Conservation (phyloP, 2,113 vertebrate species). For the Daboia siamensis region DNA sequence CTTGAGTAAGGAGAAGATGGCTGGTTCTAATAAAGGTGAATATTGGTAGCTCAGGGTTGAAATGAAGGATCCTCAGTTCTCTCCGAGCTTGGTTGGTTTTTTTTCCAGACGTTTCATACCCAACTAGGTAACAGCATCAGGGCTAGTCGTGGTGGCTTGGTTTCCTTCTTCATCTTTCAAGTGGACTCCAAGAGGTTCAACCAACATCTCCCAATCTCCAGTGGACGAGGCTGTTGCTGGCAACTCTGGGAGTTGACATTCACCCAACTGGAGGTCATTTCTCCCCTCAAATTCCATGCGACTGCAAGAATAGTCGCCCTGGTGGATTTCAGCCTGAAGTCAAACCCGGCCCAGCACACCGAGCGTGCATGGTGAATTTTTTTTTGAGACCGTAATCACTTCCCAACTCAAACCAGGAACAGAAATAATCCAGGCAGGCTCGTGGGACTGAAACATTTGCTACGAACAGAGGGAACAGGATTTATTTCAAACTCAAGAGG, state of each 20-base stretch:
- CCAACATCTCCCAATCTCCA: background rate
- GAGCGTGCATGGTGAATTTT: background rate
- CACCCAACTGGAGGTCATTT: background rate
- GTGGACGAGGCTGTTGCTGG: background rate
- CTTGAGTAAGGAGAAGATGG: background rate
- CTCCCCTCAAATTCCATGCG: background rate
- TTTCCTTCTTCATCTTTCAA: background rate
- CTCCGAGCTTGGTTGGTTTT: too few species aligned
- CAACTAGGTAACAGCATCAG: too few species aligned
- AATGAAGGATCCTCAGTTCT: too few species aligned
- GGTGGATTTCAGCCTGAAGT: background rate
- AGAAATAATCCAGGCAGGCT: background rate
- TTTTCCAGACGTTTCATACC: too few species aligned
- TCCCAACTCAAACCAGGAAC: background rate
- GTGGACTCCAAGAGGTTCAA: background rate
- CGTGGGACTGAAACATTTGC: background rate
- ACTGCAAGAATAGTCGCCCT: background rate
- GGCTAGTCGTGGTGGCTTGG: background rate
- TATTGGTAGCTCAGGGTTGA: background rate
- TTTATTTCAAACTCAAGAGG: background rate
- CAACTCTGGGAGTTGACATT: background rate
- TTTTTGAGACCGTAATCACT: background rate
- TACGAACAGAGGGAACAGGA: background rate
- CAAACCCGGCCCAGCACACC: too few species aligned
- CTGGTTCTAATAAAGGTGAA: background rate